Conservation (phyloP, 2,797 vertebrate species). For the Morus bassanus region DNA sequence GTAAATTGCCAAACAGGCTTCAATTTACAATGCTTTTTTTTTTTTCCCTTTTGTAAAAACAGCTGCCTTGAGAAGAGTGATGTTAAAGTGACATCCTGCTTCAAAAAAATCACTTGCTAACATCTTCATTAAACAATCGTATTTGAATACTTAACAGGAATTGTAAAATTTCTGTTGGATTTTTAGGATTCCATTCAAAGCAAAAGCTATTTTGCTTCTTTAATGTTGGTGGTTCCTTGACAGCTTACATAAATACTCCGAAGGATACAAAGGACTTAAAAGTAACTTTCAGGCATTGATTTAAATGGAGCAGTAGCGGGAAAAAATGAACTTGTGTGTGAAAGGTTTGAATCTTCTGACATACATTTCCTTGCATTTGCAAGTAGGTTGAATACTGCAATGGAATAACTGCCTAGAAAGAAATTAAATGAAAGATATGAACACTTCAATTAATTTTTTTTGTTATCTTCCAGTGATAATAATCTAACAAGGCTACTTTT, state of each 20-base stretch:
- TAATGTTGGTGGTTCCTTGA: slow-evolving; percentile 23
- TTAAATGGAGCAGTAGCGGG: slow-evolving; percentile 12
- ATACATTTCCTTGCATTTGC: not conserved
- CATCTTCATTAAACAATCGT: slow-evolving; percentile 15
- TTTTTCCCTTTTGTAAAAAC: not conserved
- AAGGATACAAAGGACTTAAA: slow-evolving; percentile 47
- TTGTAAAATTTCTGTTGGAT: not conserved
- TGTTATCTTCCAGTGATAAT: not conserved
- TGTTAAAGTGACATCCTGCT: not conserved
- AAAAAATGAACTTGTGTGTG: not conserved
- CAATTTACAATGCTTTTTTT: not conserved
- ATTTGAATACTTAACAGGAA: not conserved
- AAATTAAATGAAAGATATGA: not conserved
- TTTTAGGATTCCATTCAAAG: slow-evolving; percentile 25
- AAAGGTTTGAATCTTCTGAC: slow-evolving; percentile 42
- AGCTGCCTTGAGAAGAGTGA: not conserved
- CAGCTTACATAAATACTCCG: slow-evolving; percentile 42
- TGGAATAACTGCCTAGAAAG: not conserved
- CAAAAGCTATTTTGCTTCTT: not conserved
- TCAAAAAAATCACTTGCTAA: not conserved
- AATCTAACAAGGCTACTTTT: not conserved
- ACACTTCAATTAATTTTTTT: not conserved
- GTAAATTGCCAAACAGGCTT: not conserved
- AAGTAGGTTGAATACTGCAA: not conserved
- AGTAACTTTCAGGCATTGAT: slow-evolving; percentile 22